Evolutionary conservation across 2,888 invertebrate species (phyloP), one percentile per base, ranked within the genome.

Genomic region (Agriotes lineatus): DNA sequence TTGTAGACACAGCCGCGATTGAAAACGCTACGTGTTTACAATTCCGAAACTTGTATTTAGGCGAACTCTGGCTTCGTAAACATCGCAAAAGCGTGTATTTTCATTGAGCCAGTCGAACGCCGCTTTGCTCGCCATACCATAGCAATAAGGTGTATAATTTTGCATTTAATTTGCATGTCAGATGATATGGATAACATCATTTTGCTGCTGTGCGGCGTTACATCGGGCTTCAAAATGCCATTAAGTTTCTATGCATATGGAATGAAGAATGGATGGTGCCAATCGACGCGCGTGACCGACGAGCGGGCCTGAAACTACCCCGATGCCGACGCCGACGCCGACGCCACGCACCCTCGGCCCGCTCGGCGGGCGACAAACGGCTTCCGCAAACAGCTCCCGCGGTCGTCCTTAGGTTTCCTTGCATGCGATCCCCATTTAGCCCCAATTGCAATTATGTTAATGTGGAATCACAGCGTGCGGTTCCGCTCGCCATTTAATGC

Each of bases 211-310:
- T 79, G 79, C 75, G 72, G 80, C 81, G 81, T 82, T 81, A 80
- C 80, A 81, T 80, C 79, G 77, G 79, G 79, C 77, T 82, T 82
- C 81, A 82, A 82, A 82, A 82, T 82, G 80, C 81, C 80, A 82
- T 83, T 83, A 83, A 82, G 80, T 83, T 84, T 83, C 83, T 80
- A 83, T 84, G 83, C 83, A 84, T 84, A 83, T 81, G 80, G 81
- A 84, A 83, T 83, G 82, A 82, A 82, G 81, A 82, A 81, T 81
- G 78, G 79, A 59, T 70, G 72, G 65, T 74, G 71, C 74, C 74
- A 74, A 74, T 76, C 72, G 74, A 72, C 72, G 70, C 67, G 67
- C 65, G 64, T 69, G 65, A 69, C 69, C 64, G 69, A 59, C 39
- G 37, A 63, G 25, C 56, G 35, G 39, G 52, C 59, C 30, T 44